Conservation (phyloP, 2,888 invertebrate species). For the Heliconius charithonia region DNA sequence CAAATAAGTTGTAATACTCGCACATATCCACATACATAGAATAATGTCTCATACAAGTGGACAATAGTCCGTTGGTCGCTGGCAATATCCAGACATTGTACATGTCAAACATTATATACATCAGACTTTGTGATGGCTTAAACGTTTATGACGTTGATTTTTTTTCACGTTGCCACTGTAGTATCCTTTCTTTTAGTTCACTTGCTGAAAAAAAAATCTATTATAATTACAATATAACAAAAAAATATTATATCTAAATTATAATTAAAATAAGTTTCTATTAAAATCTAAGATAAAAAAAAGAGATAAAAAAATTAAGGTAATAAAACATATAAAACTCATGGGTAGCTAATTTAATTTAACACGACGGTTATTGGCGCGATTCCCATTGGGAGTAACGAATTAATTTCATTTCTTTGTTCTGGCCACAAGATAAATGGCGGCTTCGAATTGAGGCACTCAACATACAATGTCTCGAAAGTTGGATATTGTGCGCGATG, state of each 20-base stretch:
- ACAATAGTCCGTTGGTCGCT: constrained; percentile 74
- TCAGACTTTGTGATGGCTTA: constrained; percentile 75
- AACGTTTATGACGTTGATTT: constrained; percentile 75
- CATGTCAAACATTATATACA: constrained; percentile 75
- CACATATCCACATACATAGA: constrained; percentile 18
- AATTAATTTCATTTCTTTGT: no score
- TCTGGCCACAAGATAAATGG: neutral
- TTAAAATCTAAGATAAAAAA: no score
- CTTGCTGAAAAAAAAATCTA: constrained; percentile 83
- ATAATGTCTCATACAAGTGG: constrained; percentile 72
- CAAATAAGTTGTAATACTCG: constrained; percentile 20
- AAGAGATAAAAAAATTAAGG: no score
- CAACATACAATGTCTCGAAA: neutral
- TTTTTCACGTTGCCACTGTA: constrained; percentile 93
- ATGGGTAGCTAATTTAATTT: no score
- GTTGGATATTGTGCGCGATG: neutral
- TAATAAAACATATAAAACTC: no score
- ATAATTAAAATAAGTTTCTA: neutral
- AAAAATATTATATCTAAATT: neutral
- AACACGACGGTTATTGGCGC: no score
- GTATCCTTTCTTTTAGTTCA: constrained; percentile 93
- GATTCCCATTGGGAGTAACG: no score
- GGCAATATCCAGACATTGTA: constrained; percentile 66
- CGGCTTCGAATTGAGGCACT: neutral
- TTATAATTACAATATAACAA: neutral